phyloP scores from a whole-genome alignment of 64 coral and sea anemone genomes.

The Pocillopora damicornis region DNA sequence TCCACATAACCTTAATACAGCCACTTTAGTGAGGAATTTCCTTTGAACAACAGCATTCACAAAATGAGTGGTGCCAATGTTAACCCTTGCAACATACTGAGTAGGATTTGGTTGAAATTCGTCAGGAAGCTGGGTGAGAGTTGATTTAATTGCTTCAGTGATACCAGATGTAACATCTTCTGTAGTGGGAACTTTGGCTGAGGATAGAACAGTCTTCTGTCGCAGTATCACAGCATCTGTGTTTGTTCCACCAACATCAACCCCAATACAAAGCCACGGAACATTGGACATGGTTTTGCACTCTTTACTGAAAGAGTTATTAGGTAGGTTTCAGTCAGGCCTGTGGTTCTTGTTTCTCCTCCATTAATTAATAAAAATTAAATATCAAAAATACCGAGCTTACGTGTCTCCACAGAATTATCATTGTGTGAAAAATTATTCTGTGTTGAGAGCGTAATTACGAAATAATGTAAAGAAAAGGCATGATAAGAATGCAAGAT shows the following conservation, averaged over 20 bases:
- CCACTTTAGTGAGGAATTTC: constrained; percentile 55
- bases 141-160: constrained; percentile 44
- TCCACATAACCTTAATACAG: constrained; percentile 86
- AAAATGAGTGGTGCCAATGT: constrained; percentile 99
- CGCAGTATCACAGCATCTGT: constrained; percentile 83
- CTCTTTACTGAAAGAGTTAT: no score
- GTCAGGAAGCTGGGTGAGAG: constrained; percentile 49
- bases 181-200: constrained; percentile 79
- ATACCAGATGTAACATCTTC: constrained; percentile 74
- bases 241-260: constrained; percentile 99
- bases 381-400: no score
- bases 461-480: no score
- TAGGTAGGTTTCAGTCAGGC: no score
- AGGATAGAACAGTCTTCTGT: constrained; percentile 47
- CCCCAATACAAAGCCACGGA: constrained; percentile 66
- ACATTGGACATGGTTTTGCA: background rate
- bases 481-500: no score
- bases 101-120: constrained; percentile 51
- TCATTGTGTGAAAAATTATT: no score
- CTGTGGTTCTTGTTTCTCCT: no score
- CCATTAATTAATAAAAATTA: no score
- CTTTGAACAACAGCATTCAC: constrained; percentile 95
- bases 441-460: no score
- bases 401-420: no score
- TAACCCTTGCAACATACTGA: constrained; percentile 57